These are phyloP conservation scores for Morone saxatilis DNA, from an alignment of 2,113 vertebrate species.

Conservation along the genomic window DNA sequence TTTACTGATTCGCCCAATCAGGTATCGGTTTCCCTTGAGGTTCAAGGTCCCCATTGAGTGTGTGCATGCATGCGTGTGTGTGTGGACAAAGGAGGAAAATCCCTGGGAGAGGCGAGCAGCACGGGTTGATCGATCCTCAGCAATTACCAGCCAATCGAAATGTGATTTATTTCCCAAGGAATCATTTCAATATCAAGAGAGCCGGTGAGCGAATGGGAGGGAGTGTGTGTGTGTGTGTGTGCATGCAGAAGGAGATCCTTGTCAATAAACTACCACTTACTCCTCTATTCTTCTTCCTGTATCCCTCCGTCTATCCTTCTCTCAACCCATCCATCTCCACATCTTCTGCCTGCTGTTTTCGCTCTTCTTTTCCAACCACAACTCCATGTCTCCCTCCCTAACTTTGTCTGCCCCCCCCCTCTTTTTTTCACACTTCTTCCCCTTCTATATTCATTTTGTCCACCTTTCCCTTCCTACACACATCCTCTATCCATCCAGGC, in stretches of 20 bases:
- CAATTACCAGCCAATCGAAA: slow-evolving; percentile 99
- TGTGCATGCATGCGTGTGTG: slow-evolving; percentile 18
- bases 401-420: background rate
- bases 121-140: slow-evolving; percentile 92
- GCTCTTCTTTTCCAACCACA: background rate
- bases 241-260: slow-evolving; percentile 78
- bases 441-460: background rate
- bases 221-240: slow-evolving; percentile 14
- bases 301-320: slow-evolving; percentile 29
- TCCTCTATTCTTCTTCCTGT: slow-evolving; percentile 58
- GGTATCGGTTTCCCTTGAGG: slow-evolving; percentile 75
- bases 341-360: background rate
- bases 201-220: slow-evolving; percentile 47
- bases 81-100: slow-evolving; percentile 68
- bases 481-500: background rate
- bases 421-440: background rate
- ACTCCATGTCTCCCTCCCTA: background rate
- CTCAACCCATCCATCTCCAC: slow-evolving; percentile 47
- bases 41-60: slow-evolving; percentile 56
- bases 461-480: slow-evolving; percentile 46
- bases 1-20: slow-evolving; percentile 83
- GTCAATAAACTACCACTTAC: slow-evolving; percentile 90
- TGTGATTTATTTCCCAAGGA: slow-evolving; percentile 99
- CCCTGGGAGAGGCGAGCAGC: slow-evolving; percentile 81
- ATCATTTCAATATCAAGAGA: slow-evolving; percentile 98